Conservation (phyloP, 2,797 vertebrate genomes). For the Uromys caudimaculatus region DNA sequence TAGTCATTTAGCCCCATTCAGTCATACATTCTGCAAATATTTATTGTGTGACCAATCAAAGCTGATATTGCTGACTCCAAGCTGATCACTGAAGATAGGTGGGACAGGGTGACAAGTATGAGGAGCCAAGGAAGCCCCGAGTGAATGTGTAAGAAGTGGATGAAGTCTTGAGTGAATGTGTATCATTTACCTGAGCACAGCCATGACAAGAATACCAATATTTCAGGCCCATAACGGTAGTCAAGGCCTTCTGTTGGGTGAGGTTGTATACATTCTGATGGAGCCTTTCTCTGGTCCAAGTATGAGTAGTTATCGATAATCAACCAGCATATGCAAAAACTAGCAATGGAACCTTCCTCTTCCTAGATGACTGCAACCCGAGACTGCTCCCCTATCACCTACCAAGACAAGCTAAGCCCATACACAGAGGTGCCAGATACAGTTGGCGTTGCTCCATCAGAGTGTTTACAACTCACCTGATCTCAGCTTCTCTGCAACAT, state of each 20-base stretch:
- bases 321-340: neutral
- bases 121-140: neutral
- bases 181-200: neutral
- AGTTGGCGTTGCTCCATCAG: neutral
- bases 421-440: neutral
- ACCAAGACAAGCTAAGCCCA: neutral
- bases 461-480: too few relatives aligned
- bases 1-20: slow-evolving; percentile 41
- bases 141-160: neutral
- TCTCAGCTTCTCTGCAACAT: neutral
- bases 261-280: neutral
- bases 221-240: neutral
- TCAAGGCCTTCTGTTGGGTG: neutral
- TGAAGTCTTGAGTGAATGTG: neutral
- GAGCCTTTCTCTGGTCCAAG: neutral
- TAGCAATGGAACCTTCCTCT: neutral
- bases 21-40: slow-evolving; percentile 23
- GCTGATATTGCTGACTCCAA: neutral
- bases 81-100: neutral
- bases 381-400: neutral
- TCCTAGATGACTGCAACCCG: neutral
- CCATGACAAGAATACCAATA: neutral
- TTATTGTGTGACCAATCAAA: slow-evolving; percentile 28
- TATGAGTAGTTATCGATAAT: neutral
- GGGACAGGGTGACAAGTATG: neutral